Percentiles rank a stretch among this genome's conserved stretches.
phyloP scores from a whole-genome alignment of 2,113 vertebrate genomes.

The Megaleporinus macrocephalus region DNA sequence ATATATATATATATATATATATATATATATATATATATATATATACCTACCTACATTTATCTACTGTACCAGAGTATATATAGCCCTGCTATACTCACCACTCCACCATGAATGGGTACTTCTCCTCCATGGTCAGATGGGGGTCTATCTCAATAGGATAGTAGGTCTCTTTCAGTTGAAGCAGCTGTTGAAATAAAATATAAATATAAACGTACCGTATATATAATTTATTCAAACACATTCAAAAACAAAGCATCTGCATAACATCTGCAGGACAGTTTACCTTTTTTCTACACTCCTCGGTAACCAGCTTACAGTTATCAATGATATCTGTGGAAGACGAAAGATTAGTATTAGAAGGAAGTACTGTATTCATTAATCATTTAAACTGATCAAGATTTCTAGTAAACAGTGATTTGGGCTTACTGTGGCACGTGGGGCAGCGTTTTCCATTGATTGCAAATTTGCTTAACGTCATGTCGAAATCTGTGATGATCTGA shows the following conservation, averaged over 20 bases:
- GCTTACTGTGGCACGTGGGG: constrained; percentile 96
- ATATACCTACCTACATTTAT: no score
- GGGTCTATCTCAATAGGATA: constrained; percentile 97
- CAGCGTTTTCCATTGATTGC: constrained; percentile 91
- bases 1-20: no score
- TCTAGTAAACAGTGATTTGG: neutral
- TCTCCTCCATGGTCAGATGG: constrained; percentile 89
- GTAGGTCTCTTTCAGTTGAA: constrained; percentile 92
- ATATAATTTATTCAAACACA: neutral
- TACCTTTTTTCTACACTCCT: constrained; percentile 92
- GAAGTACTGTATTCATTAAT: no score
- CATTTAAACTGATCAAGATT: neutral
- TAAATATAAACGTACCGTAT: neutral
- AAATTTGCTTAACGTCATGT: constrained; percentile 98
- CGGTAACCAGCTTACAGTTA: constrained; percentile 91
- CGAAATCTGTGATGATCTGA: constrained; percentile 98
- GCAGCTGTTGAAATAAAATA: constrained; percentile 73
- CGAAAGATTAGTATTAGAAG: no score
- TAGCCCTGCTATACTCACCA: constrained; percentile 81
- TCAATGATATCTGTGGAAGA: constrained; percentile 88
- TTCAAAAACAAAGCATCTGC: no score
- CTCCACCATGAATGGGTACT: constrained; percentile 95
- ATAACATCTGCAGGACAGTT: constrained; percentile 10
- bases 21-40: no score
- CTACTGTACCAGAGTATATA: no score